Evolutionary conservation across 2,797 vertebrate species (phyloP), one percentile per base, ranked within the genome.

Genomic region (Astyanax mexicanus): DNA sequence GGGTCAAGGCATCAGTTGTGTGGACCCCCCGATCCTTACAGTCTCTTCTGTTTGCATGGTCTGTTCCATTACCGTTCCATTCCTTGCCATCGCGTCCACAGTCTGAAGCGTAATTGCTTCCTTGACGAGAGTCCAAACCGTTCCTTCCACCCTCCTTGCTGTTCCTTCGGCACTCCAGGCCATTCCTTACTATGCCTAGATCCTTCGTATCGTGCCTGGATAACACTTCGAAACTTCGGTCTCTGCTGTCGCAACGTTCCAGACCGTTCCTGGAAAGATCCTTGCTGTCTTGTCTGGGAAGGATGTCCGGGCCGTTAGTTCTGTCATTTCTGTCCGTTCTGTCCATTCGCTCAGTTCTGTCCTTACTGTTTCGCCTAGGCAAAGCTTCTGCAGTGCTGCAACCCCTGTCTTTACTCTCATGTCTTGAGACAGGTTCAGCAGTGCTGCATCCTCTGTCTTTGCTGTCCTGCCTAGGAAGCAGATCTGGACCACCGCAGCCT

Each of bases 241-340:
- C 92, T 75, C 87, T 90, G 84, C 87, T 90, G 44, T 93, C 89
- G 69, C 88, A 85, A 67, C 86, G 89, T 66, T 92, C 73, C 12
- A 88, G 72, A 67, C 95, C 95, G 0, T 94, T 94, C 15, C 95
- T 93, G 74, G 92, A 90, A 86, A 94, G 90, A 57, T 97, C 96
- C 92, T 95, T 98, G 89, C 90, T 94, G 86, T 98, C 96, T 91
- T 95, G 88, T 89, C 94, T 95, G 89, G 95, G 69, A 68, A 89
- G 75, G 70, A 83, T 74, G 37, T 93, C 92, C 60, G 83, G 64
- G 65, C 90, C 91, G 76, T 90, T 92, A 77, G 85, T 88, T 83
- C 87, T 86, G 83, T 94, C 93, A 80, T 92, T 94, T 37, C 91
- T 92, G 82, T 93, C n/a, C n/a, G n/a, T n/a, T n/a, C n/a, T n/a